A percentile compares a stretch with the other conserved stretches of the same genome.
These are phyloP conservation scores for Cyprinella venusta DNA, from an alignment of 2,797 vertebrate genomes.

Conservation along the genomic window DNA sequence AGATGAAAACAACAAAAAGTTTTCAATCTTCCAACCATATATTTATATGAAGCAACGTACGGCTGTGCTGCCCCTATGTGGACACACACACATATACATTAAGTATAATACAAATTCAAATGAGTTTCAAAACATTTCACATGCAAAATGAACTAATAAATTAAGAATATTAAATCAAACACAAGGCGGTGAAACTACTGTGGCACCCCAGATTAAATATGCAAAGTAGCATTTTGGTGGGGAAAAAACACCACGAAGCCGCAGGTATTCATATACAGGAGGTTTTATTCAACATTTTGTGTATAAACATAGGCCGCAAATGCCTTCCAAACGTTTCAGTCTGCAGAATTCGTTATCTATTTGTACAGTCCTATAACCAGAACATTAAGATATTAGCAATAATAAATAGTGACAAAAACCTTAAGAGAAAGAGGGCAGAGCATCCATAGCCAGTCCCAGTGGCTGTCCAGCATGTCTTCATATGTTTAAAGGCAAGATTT, in stretches of 20 bases:
- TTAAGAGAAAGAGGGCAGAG: constrained; percentile 50
- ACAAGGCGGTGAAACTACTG: neutral
- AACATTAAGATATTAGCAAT: constrained; percentile 68
- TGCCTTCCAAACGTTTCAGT: constrained; percentile 78
- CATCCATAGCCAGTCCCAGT: constrained; percentile 31
- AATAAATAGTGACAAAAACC: constrained; percentile 57
- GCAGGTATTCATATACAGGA: constrained; percentile 80
- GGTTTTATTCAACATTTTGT: constrained; percentile 87
- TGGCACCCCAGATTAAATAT: neutral
- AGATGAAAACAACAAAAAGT: neutral
- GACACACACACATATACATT: neutral
- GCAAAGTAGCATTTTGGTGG: neutral
- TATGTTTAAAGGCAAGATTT: constrained; percentile 54
- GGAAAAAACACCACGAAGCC: neutral
- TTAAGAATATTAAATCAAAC: neutral
- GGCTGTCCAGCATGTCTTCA: constrained; percentile 40
- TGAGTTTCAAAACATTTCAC: neutral
- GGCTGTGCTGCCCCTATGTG: constrained; percentile 45
- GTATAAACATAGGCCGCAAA: constrained; percentile 90
- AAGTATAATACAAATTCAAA: neutral
- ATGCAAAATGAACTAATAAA: neutral
- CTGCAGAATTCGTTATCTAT: constrained; percentile 78
- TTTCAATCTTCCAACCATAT: neutral
- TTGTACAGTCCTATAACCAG: constrained; percentile 79
- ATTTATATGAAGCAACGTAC: neutral